Percentiles rank a stretch among this genome's conserved stretches.
Conservation (phyloP, 2,888 invertebrate genomes). For the Spodoptera exigua region DNA sequence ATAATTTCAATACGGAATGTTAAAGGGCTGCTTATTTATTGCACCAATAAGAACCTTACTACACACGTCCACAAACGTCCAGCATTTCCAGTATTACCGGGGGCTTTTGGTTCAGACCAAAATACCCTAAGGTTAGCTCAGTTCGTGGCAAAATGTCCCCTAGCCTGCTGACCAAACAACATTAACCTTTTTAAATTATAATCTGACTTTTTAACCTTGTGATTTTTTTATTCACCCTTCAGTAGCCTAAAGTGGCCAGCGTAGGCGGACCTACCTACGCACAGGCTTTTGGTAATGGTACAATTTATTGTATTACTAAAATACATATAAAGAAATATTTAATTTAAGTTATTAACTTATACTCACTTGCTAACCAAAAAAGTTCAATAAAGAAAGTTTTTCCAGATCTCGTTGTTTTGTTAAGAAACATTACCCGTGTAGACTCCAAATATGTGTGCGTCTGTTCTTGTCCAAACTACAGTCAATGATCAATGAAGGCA, state of each 20-base stretch:
- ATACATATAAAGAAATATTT: constrained; percentile 2
- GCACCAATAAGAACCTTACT: too few species aligned
- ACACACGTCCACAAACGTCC: too few species aligned
- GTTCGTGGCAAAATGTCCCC: constrained; percentile 1
- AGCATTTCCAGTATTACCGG: too few species aligned
- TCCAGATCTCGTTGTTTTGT: neutral
- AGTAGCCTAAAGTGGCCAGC: neutral
- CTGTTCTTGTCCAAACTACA: constrained; percentile 62
- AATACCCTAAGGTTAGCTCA: constrained; percentile 12
- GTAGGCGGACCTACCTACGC: constrained; percentile 11
- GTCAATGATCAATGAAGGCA: constrained; percentile 72
- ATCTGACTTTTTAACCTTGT: constrained; percentile 16
- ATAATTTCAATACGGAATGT: too few species aligned
- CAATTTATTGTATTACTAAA: constrained; percentile 17
- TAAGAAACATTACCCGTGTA: constrained; percentile 21
- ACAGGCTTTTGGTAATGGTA: constrained; percentile 8
- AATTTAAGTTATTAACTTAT: too few species aligned
- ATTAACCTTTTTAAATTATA: constrained; percentile 34
- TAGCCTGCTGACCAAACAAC: constrained; percentile 11
- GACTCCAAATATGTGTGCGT: constrained; percentile 54
- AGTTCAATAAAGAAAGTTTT: too few species aligned
- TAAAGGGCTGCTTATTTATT: too few species aligned
- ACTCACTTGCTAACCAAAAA: too few species aligned
- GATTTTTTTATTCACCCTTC: constrained; percentile 6
- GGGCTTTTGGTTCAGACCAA: neutral